Evolutionary conservation across 2,888 invertebrate genomes (phyloP).

Genomic region (Aleiodes alternator): DNA sequence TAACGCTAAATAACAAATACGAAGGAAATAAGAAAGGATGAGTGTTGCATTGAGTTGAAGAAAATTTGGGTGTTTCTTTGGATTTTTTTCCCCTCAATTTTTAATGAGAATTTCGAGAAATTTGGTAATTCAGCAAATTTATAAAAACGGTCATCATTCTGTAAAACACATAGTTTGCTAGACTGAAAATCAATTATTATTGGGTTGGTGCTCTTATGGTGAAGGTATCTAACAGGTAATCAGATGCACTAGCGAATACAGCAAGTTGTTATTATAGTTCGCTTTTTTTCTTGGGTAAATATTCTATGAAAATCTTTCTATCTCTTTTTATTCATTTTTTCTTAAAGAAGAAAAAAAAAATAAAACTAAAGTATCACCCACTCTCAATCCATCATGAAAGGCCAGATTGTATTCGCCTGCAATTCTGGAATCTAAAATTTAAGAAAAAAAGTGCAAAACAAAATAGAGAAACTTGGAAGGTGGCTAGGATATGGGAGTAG

Average conservation of each 20-base stretch:
- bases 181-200: constrained; percentile 38
- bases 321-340: neutral
- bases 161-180: constrained; percentile 1
- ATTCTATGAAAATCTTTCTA: neutral
- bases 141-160: neutral
- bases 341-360: too few species aligned
- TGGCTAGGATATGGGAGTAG: constrained; percentile 59
- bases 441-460: neutral
- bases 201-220: constrained; percentile 55
- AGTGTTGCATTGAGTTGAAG: constrained; percentile 16
- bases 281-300: neutral
- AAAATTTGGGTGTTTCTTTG: constrained; percentile 23
- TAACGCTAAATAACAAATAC: constrained; percentile 31
- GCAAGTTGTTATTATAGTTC: constrained; percentile 25
- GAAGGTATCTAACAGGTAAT: constrained; percentile 50
- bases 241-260: constrained; percentile 36
- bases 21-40: constrained; percentile 33
- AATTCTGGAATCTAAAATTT: constrained; percentile 32
- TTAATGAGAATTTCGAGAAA: constrained; percentile 2
- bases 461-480: constrained; percentile 38
- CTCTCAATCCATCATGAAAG: neutral
- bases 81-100: constrained; percentile 1
- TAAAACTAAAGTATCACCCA: neutral
- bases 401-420: constrained; percentile 48
- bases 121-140: constrained; percentile 20